Evolutionary conservation across 2,888 invertebrate species (phyloP), one percentile per base, ranked within the genome.

Genomic region (Thereva nobilitata): DNA sequence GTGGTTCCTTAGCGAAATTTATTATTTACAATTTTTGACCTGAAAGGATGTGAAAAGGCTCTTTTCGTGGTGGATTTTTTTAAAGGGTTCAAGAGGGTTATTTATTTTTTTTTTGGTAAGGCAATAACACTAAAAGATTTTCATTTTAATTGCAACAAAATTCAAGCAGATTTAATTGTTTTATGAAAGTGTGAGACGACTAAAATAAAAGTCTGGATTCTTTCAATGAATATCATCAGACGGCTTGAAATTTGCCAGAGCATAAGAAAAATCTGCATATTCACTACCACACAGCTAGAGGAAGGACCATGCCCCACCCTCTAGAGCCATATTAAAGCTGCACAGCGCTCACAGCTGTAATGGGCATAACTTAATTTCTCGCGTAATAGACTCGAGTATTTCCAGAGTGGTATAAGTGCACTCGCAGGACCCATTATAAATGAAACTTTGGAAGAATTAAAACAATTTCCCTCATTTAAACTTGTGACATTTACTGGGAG

Each of bases 381-480:
- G 49, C 59, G 47, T 37, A 49, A 47, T 42, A 40, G 38, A 49
- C 47, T 49, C 35, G 44, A 34, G 57, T 38, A 37, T 34, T 49
- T 38, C 37, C 47, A 8, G n/a, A 49, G 59, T 49, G 47, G 59
- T 49, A 47, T 59, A 59, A 59, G 47, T 59, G 47, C 59, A 59
- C 59, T 59, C 59, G 6, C 47, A 59, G 49, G 59, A 59, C 59
- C 59, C 59, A 49, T 59, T 59, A 59, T 49, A 59, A 59, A 59
- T 37, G 47, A 59, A 49, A 59, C 47, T 49, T 59, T 49, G 49
- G 45, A 44, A 59, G 47, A 59, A 59, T 59, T 59, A 59, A 59
- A 59, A 59, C 59, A 59, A 59, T 59, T 59, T 59, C 49, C 45
- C 59, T 59, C 59, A 59, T 59, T 59, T 59, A 59, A 59, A 59